Conservation (phyloP, 2,797 vertebrate species). For the Falco naumanni region DNA sequence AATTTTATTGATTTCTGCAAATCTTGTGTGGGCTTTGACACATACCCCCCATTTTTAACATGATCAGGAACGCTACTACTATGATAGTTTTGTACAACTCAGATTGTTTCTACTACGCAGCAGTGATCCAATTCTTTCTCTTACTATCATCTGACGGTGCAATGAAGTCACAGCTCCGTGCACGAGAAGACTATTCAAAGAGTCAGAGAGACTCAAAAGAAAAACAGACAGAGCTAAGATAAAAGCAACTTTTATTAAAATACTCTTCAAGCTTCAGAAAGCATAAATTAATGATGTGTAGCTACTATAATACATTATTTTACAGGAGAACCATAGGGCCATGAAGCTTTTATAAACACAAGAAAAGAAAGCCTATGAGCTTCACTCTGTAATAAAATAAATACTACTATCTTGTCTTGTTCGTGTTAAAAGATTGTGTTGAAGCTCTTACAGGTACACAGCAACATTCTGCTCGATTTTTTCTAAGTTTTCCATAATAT, state of each 20-base stretch:
- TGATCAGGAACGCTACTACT: not conserved
- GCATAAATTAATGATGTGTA: conserved; percentile 71
- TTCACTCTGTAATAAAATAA: conserved; percentile 72
- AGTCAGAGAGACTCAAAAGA: conserved; percentile 55
- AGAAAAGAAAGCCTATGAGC: conserved; percentile 57
- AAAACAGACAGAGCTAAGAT: conserved; percentile 72
- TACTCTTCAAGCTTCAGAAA: conserved; percentile 76
- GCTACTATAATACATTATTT: conserved; percentile 83
- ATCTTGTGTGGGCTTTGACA: rapidly evolving
- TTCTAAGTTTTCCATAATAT: not conserved
- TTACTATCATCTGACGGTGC: not conserved
- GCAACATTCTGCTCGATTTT: not conserved
- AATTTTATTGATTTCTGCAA: not conserved
- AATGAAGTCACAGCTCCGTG: not conserved
- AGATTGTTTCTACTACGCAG: not conserved
- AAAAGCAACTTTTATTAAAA: conserved; percentile 81
- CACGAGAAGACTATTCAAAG: not conserved
- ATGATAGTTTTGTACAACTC: not conserved
- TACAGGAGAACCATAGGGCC: conserved; percentile 75
- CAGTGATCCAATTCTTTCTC: not conserved
- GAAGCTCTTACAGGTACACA: conserved; percentile 9
- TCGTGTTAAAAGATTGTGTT: conserved; percentile 5
- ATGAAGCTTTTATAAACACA: conserved; percentile 54
- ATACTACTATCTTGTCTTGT: conserved; percentile 19
- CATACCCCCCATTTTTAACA: not conserved